Percentiles rank a stretch among this genome's conserved stretches.
Conservation (phyloP, 2,113 vertebrate species). For the Raja brachyura region DNA sequence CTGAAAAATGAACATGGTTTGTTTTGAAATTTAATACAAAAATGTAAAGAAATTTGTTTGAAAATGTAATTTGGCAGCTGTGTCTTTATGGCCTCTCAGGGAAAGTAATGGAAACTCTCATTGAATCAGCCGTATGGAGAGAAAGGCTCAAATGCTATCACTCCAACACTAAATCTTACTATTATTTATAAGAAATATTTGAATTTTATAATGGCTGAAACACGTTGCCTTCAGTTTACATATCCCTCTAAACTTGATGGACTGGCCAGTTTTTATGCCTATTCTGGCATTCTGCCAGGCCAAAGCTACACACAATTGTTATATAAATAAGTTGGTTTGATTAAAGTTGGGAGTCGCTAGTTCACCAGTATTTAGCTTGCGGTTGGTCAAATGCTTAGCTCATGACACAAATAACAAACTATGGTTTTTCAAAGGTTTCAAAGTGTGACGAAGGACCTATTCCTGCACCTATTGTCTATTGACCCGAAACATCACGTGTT, state of each 20-base stretch:
- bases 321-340: not conserved
- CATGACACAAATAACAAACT: not conserved
- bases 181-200: not conserved
- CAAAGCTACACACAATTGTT: not conserved
- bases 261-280: not conserved
- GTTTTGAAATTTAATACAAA: slow-evolving; percentile 29
- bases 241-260: not conserved
- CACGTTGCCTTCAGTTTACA: not conserved
- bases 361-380: not conserved
- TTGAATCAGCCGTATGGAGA: slow-evolving; percentile 16
- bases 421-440: not conserved
- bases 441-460: no score
- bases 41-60: not conserved
- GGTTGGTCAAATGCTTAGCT: not conserved
- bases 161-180: not conserved
- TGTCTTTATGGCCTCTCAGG: not conserved
- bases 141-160: not conserved
- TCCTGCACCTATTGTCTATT: no score
- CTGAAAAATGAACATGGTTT: slow-evolving; percentile 23
- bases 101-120: slow-evolving; percentile 22
- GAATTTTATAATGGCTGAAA: not conserved
- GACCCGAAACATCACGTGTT: no score
- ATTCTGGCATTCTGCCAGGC: not conserved
- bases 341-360: not conserved
- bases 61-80: slow-evolving; percentile 30